Base-by-base conservation (phyloP, 2,113 vertebrate genomes). In the Ondatra zibethicus region DNA sequence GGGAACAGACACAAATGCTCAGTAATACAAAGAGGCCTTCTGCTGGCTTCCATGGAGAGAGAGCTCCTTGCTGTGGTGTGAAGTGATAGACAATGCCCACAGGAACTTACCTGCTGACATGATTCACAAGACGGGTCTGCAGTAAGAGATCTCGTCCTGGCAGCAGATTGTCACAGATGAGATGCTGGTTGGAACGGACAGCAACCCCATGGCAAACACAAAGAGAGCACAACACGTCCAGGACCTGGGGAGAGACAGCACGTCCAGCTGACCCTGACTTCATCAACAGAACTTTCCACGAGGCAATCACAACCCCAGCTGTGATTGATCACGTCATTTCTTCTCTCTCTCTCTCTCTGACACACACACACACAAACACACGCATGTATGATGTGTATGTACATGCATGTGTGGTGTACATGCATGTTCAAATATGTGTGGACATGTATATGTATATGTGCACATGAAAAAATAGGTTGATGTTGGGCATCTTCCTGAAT, bases 161-260 rank as follows among this genome's bases (percentile, higher is more conserved):
- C 61, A 99, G 99, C 23, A 99, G 98, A 97, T 99, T 99, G 97
- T 99, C 99, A 98, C 99, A 99, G 97, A 99, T 99, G 88, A 99
- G 98, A 96, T 99, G 99, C 96, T 99, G 99, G 98, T 99, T 99
- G 65, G 99, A 99, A 4, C 99, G 98, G 29, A 99, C 99, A 7
- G 99, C 99, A 36, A 99, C 99, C 12, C 99, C 99, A 36, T 99
- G 99, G 98, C 99, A 99, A 75, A 99, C 99, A 96, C 99, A 99
- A 17, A 99, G 99, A 10, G 99, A 99, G 95, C 99, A 99, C 13
- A 99, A 97, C 94, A 99, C 99, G 16, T 99, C 99, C 88, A 99
- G 98, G 89, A 99, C 99, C 99, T 99, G 91, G 0, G 68, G 68
- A 92, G 88, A 63, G 82, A 94, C 61, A 75, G 1, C 6, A 4